Conservation (phyloP, 37 sponge, comb jelly and placozoan species). For the Halisarca cf. caerulea region DNA sequence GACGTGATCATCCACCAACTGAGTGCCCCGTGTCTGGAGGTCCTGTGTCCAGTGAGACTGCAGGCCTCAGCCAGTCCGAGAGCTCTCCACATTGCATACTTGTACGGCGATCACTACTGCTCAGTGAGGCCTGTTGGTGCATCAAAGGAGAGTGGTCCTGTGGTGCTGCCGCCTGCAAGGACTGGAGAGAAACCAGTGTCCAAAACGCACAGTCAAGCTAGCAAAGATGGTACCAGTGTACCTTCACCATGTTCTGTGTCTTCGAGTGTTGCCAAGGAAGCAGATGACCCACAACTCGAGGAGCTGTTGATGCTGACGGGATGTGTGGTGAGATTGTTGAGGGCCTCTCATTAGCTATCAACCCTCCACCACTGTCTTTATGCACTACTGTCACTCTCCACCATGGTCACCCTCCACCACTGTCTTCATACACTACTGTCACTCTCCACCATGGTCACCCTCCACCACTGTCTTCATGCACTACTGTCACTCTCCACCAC, state of each 20-base stretch:
- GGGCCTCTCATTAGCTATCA: too few species aligned
- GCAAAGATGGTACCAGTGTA: not conserved
- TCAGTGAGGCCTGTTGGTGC: slow-evolving; percentile 49
- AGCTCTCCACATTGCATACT: slow-evolving; percentile 74
- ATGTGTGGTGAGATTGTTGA: not conserved
- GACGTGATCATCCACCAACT: slow-evolving; percentile 79
- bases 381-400: not conserved
- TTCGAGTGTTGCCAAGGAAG: not conserved
- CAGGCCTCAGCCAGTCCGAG: not conserved
- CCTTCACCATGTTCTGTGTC: not conserved
- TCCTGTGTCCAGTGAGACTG: slow-evolving; percentile 11
- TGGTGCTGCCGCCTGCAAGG: not conserved
- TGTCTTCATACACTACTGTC: not conserved
- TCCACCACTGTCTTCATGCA: not conserved
- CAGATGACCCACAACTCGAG: not conserved
- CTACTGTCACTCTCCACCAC: not conserved
- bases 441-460: not conserved
- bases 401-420: too few species aligned
- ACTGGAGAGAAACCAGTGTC: not conserved
- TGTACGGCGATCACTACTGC: slow-evolving; percentile 78
- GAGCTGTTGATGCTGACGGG: not conserved
- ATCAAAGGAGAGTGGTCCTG: too few species aligned
- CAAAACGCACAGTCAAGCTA: not conserved
- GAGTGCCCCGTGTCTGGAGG: slow-evolving; percentile 65
- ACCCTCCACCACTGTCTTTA: too few species aligned